phyloP scores from a whole-genome alignment of 2,797 vertebrate species.

The Heterohyrax brucei region DNA sequence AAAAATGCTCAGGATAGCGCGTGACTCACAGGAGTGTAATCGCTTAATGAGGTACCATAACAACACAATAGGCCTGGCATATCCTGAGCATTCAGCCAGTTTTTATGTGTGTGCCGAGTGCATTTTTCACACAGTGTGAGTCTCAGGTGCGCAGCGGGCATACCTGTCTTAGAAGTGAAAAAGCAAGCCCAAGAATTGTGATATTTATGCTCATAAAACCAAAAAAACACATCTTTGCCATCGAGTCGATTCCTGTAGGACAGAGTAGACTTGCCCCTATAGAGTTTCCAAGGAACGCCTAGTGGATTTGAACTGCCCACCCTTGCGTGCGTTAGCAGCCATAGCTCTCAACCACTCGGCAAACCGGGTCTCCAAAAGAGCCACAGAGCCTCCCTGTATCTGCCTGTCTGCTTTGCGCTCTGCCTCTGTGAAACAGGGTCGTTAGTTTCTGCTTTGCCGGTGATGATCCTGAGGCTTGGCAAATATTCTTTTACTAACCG shows the following conservation, averaged over 20 bases:
- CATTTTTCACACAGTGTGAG: neutral
- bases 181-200: neutral
- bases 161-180: neutral
- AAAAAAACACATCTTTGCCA: too few species aligned
- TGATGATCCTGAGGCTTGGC: conserved; percentile 16
- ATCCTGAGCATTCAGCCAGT: neutral
- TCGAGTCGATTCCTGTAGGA: too few species aligned
- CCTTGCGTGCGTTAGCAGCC: too few species aligned
- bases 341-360: too few species aligned
- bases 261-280: too few species aligned
- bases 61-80: neutral
- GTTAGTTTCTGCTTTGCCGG: neutral
- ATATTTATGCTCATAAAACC: neutral
- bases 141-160: neutral
- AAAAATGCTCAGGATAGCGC: neutral
- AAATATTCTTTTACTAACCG: neutral
- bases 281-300: too few species aligned
- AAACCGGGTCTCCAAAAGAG: neutral
- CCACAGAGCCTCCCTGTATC: neutral
- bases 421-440: neutral
- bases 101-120: neutral
- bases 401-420: neutral
- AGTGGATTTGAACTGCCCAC: too few species aligned
- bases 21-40: neutral
- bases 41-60: neutral